A percentile compares a stretch with the other conserved stretches of the same genome.
Conservation (phyloP, 1,140 invertebrate genomes). For the Cydia fagiglandana region DNA sequence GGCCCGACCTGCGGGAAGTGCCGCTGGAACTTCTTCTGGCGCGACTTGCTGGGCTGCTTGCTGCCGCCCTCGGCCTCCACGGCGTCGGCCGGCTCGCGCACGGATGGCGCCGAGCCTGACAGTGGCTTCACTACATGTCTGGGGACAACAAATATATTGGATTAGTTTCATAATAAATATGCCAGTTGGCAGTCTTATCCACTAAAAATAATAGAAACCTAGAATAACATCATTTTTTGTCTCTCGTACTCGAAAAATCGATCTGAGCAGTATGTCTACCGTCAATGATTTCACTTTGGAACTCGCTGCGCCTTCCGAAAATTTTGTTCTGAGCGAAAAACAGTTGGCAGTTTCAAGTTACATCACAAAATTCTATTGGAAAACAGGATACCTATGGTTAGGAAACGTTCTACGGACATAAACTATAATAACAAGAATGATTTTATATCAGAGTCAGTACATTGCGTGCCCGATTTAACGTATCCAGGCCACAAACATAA, state of each 20-base stretch:
- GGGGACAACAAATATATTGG: conserved; percentile 34
- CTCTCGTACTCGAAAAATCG: no score
- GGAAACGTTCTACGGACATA: no score
- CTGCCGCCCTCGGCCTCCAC: conserved; percentile 67
- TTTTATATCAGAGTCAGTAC: neutral
- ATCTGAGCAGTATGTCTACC: no score
- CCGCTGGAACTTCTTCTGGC: conserved; percentile 87
- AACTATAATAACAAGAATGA: no score
- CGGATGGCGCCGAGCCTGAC: conserved; percentile 73
- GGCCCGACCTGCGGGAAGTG: conserved; percentile 86
- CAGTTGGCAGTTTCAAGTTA: no score
- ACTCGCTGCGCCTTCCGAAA: no score
- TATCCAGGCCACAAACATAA: neutral
- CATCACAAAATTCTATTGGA: no score
- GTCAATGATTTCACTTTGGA: no score
- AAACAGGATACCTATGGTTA: no score
- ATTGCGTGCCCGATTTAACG: neutral
- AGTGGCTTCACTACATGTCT: conserved; percentile 70
- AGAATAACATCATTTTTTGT: no score
- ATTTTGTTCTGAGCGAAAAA: no score
- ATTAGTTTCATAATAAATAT: neutral
- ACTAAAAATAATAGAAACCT: neutral
- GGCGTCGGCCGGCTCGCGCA: conserved; percentile 50
- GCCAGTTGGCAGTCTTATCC: neutral
- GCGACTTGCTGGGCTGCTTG: conserved; percentile 82